These are phyloP conservation scores for Nomada goodeniana DNA, from an alignment of 2,888 invertebrate genomes.

Conservation along the genomic window DNA sequence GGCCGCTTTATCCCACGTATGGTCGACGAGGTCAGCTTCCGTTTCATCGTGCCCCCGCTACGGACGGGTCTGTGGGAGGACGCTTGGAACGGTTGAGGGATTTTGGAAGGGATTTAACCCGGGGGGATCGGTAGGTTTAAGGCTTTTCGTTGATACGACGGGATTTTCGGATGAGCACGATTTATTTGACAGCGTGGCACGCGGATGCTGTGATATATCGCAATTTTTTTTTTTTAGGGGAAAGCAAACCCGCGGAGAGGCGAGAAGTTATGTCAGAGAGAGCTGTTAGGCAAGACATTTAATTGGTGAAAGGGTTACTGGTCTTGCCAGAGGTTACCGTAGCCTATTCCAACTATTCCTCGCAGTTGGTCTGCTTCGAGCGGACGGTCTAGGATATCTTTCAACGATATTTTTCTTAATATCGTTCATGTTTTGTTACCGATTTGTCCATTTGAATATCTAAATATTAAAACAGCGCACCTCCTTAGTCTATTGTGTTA, in stretches of 20 bases:
- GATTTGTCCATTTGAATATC: neutral
- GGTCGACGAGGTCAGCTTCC: conserved; percentile 44
- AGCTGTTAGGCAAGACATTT: conserved; percentile 45
- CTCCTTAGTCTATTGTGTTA: no score
- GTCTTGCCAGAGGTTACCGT: conserved; percentile 46
- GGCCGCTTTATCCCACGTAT: conserved; percentile 55
- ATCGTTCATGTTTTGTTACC: neutral
- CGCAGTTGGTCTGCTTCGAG: neutral
- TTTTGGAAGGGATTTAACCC: neutral
- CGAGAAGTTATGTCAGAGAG: conserved; percentile 36
- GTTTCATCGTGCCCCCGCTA: conserved; percentile 25
- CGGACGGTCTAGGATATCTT: neutral
- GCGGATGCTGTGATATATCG: no score
- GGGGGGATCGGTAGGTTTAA: no score
- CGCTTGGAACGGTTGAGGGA: neutral
- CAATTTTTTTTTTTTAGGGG: neutral
- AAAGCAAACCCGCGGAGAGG: conserved; percentile 16
- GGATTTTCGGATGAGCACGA: no score
- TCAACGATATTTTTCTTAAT: neutral
- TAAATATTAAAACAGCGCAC: no score
- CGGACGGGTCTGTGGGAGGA: neutral
- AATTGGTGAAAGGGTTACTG: conserved; percentile 52
- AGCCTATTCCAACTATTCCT: conserved; percentile 15
- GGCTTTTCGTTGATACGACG: no score
- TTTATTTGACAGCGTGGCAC: no score